phyloP scores from a whole-genome alignment of 2,113 vertebrate genomes.

The Passer montanus region DNA sequence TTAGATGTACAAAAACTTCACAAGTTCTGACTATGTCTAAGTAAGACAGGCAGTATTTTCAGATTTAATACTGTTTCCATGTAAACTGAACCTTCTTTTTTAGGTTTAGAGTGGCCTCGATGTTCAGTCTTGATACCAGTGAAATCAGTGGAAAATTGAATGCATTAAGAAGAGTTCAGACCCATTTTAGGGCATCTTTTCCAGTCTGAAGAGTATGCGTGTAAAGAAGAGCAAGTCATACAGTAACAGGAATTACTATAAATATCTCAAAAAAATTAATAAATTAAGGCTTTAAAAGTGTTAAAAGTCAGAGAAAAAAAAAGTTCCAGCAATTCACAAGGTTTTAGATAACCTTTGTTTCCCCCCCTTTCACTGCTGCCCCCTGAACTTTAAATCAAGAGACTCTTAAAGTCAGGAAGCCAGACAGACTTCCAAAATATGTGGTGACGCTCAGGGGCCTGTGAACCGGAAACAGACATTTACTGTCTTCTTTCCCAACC shows the following conservation, averaged over 20 bases:
- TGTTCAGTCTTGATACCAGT: not conserved
- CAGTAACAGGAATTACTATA: not conserved
- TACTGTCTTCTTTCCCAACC: conserved; percentile 68
- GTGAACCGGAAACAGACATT: conserved; percentile 79
- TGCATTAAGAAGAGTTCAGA: not conserved
- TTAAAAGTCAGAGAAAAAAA: not conserved
- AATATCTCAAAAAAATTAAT: not conserved
- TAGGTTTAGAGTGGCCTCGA: not conserved
- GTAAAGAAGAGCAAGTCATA: not conserved
- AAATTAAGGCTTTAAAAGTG: not conserved
- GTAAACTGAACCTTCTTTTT: not conserved
- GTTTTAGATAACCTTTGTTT: conserved; percentile 54
- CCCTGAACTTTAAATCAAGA: conserved; percentile 72
- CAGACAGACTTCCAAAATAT: conserved; percentile 79
- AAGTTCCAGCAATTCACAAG: not conserved
- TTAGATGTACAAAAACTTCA: not conserved
- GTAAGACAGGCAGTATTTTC: not conserved
- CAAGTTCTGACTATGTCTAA: not conserved
- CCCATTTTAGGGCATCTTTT: not conserved
- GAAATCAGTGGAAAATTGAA: not conserved
- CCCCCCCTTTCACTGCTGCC: conserved; percentile 33
- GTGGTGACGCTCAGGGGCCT: conserved; percentile 70
- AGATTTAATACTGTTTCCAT: not conserved
- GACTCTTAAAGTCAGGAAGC: conserved; percentile 80
- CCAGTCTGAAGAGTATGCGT: not conserved